Percentiles rank a stretch among this genome's conserved stretches.
Evolutionary conservation across 30 jellyfish, hydroid and myxozoan species (phyloP).

Genomic region (Pseudorhiza aurosa): DNA sequence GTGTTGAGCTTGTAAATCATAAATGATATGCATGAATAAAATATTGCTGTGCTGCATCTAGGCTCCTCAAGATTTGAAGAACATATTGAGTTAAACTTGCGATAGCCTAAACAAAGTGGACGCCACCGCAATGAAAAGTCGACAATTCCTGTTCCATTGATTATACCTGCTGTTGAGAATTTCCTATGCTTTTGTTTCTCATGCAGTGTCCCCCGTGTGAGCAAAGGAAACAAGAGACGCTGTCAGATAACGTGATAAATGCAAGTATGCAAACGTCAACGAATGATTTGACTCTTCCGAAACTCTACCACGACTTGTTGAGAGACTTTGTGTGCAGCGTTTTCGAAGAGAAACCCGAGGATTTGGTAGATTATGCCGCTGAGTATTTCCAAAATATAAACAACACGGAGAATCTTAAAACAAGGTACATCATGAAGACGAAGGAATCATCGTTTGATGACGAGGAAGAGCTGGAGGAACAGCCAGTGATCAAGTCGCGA

Average conservation of each 20-base stretch:
- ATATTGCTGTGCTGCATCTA: too few species aligned
- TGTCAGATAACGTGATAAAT: conserved; percentile 60
- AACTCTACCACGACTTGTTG: conserved; percentile 71
- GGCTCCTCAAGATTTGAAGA: too few species aligned
- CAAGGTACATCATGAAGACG: conserved; percentile 66
- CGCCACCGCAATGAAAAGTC: too few species aligned
- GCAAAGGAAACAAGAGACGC: conserved; percentile 65
- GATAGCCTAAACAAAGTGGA: neutral
- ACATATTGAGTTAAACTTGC: too few species aligned
- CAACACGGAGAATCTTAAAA: conserved; percentile 36
- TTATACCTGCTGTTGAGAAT: conserved; percentile 5
- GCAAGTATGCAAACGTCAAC: conserved; percentile 74
- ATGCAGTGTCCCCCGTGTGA: conserved; percentile 49
- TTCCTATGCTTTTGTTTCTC: neutral
- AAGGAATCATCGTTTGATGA: conserved; percentile 36
- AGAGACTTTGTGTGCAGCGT: conserved; percentile 76
- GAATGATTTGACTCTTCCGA: conserved; percentile 70
- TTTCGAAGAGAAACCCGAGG: conserved; percentile 79
- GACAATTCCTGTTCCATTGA: conserved; percentile 9
- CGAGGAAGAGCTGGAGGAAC: conserved; percentile 70
- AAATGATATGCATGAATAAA: too few species aligned
- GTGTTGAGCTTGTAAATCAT: too few species aligned
- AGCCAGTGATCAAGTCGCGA: conserved; percentile 69
- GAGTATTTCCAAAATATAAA: conserved; percentile 62
- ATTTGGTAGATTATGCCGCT: conserved; percentile 76